Evolutionary conservation across 2,888 invertebrate genomes (phyloP).

Genomic region (Phyllotreta cruciferae): DNA sequence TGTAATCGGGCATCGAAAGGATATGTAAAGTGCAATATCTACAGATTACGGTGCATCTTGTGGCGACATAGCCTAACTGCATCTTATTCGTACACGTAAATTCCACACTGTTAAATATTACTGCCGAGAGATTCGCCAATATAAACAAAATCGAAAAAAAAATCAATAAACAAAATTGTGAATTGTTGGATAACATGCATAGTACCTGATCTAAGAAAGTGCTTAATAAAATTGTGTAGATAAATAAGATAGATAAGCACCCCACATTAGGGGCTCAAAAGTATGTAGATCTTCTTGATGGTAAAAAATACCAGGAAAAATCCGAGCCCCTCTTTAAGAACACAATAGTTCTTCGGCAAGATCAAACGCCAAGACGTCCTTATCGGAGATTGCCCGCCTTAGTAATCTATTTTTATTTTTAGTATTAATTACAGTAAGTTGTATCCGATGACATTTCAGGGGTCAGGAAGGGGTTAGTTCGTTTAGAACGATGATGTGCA

Average conservation of each 20-base stretch:
- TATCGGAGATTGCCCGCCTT: constrained; percentile 17
- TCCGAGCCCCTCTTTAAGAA: not conserved
- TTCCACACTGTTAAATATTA: not conserved
- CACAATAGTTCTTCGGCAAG: constrained; percentile 32
- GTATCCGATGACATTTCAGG: constrained; percentile 35
- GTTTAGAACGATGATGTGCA: constrained; percentile 21
- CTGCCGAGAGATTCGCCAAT: too few species aligned
- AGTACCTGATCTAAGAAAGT: too few species aligned
- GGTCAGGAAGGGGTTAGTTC: constrained; percentile 42
- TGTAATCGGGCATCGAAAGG: constrained; percentile 25
- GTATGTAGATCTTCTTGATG: too few species aligned
- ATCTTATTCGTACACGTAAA: not conserved
- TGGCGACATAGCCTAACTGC: too few species aligned
- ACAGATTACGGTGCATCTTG: not conserved
- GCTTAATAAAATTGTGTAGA: too few species aligned
- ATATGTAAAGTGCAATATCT: constrained; percentile 23
- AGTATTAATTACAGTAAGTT: constrained; percentile 38
- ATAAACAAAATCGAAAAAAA: too few species aligned
- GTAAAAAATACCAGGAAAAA: not conserved
- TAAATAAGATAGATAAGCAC: too few species aligned
- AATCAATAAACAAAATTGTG: too few species aligned
- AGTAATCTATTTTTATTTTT: constrained; percentile 39
- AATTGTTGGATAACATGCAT: too few species aligned
- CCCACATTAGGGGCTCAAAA: too few species aligned
- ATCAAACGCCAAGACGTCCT: constrained; percentile 36